Base-by-base conservation (phyloP, 2,888 invertebrate genomes). In the Gnatocerus cornutus region DNA sequence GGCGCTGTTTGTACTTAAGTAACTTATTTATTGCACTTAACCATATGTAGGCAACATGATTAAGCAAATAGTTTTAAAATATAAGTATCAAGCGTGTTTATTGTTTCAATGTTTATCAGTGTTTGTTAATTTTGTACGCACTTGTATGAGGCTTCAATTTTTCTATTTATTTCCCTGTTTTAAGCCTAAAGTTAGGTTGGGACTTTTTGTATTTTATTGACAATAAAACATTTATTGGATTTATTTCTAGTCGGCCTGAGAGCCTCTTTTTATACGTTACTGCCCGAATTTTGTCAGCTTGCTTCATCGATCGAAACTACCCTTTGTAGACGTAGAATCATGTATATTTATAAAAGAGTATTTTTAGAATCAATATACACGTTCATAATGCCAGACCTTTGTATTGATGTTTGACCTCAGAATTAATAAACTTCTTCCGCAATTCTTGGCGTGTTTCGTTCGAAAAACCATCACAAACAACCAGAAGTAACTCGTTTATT, bases 361-460 rank as follows among this genome's bases (percentile, higher is more conserved):
- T 65, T 65, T 65, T 65, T 65, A 65, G 65, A 65, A 65, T 55
- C 65, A 65, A 65, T 65, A 65, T 65, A 65, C 65, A 65, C 55
- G 13, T 64, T 64, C 64, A 52, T 63, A 63, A 45, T 48, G 37
- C 14, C 13, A 46, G 37, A 21, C 29, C 29, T 45, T 56, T 56
- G 21, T 56, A 37, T 55, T 41, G 41, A 12, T 55, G 55, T 39
- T 55, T 37, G 27, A 30, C 30, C 52, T 52, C 52, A 21, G 12
- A 52, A 27, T 52, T 16, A 52, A 30, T 52, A 30, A 30, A 27
- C 7, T 30, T 52, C 30, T 33, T 33, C 21, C 21, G 21, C 33
- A 33, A 33, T 33, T 33, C 1, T 33, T 33, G 2, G 2, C 7
- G 3, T 33, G 33, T n/a, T n/a, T n/a, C n/a, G n/a, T n/a, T n/a